phyloP scores from a whole-genome alignment of 2,113 vertebrate species.

The Phainopepla nitens region DNA sequence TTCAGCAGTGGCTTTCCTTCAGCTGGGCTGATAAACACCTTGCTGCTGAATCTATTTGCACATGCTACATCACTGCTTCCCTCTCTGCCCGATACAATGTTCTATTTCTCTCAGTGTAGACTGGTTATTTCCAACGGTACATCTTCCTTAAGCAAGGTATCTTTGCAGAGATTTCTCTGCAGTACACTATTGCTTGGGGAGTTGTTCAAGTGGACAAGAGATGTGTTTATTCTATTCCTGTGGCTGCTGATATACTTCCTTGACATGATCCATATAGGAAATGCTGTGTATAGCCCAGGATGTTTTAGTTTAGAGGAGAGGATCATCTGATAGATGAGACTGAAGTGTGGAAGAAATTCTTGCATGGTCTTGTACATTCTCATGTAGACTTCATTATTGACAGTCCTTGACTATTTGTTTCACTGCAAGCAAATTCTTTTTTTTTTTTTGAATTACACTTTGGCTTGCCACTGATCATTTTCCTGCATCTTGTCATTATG shows the following conservation, averaged over 20 bases:
- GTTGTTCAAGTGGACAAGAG: neutral
- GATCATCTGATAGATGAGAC: neutral
- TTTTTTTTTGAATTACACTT: neutral
- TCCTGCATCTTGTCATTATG: neutral
- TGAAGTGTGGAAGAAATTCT: neutral
- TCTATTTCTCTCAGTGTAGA: neutral
- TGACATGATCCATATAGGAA: fast-evolving
- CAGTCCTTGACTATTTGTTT: neutral
- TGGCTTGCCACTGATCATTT: neutral
- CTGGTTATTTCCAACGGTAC: neutral
- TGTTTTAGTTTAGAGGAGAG: neutral
- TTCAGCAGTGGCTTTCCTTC: neutral
- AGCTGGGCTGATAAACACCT: neutral
- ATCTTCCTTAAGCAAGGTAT: fast-evolving
- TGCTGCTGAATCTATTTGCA: neutral
- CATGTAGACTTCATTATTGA: neutral
- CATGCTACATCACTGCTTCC: neutral
- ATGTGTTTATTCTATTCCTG: neutral
- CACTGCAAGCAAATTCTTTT: neutral
- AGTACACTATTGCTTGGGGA: fast-evolving
- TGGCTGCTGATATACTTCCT: neutral
- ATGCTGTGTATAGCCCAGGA: neutral
- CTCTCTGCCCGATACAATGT: fast-evolving
- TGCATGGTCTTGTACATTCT: neutral
- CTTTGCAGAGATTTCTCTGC: neutral